A percentile compares a stretch with the other conserved stretches of the same genome.
Conservation (phyloP, 2,888 invertebrate species). For the Conomelus anceps region DNA sequence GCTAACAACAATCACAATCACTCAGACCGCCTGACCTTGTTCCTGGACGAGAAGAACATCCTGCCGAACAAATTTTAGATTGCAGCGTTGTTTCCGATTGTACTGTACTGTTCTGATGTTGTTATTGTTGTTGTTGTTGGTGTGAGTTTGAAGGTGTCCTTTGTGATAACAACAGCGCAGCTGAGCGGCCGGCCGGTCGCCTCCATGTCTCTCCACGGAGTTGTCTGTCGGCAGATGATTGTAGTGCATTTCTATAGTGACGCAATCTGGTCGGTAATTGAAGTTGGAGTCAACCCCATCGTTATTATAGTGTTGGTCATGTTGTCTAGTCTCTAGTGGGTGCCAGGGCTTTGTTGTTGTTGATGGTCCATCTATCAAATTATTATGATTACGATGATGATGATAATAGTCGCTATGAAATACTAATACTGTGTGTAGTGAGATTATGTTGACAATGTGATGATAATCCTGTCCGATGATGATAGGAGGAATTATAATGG, state of each 20-base stretch:
- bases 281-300: background rate
- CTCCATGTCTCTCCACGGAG: background rate
- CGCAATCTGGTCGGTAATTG: background rate
- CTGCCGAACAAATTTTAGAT: background rate
- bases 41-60: background rate
- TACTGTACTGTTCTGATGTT: no score
- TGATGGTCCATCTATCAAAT: no score
- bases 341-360: background rate
- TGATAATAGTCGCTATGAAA: no score
- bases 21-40: background rate
- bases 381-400: no score
- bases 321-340: background rate
- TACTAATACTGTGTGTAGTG: no score
- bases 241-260: background rate
- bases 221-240: background rate
- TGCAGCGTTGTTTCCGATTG: background rate
- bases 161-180: background rate
- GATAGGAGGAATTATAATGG: no score
- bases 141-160: background rate
- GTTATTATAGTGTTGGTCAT: background rate
- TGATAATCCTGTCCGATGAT: no score
- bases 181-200: background rate
- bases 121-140: background rate
- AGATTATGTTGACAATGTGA: no score
- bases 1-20: background rate